Evolutionary conservation across 2,888 invertebrate genomes (phyloP), one percentile per base, ranked within the genome.

Genomic region (Aspidiotus destructor): DNA sequence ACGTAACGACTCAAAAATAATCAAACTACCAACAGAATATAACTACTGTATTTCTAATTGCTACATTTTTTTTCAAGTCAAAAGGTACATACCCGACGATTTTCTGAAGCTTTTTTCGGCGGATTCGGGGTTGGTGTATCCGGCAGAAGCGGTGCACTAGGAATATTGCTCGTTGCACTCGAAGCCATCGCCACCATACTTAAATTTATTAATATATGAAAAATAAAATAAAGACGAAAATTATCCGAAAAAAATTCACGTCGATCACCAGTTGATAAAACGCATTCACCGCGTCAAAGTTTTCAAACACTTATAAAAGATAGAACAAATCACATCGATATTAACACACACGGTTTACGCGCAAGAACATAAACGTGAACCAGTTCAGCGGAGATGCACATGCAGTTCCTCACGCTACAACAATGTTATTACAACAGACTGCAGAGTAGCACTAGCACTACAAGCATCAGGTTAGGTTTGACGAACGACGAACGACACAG

Each of bases 171-270:
- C 11, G 67, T 9, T 58, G 60, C 67, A 67, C 67, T 67, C 40
- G 67, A 67, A 11, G 67, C 60, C 67, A 67, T 67, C 52, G 67
- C 58, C 67, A 67, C 67, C 67, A 67, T 67, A 60, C 41, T 67
- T 63, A 28, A 28, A 15, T 7, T 16, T n/a, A 48, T 13, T 10
- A 63, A 15, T 54, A 54, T 63, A 54, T 63, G 44, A n/a, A 63
- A 55, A 52, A 62, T 48, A 62, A 40, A 41, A 48, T 44, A 61
- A 61, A 40, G 13, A 54, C 13, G 41, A 48, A 8, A 16, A 62
- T 48, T 40, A 62, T 10, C 28, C 7, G 10, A 60, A 8, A 28
- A 40, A 16, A 60, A 17, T 28, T 13, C 1, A 3, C 48, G 48
- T 48, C 48, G n/a, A 48, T 2, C 48, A 48, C n/a, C 3, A 48